phyloP scores from a whole-genome alignment of 2,113 vertebrate species.

The Aix galericulata region DNA sequence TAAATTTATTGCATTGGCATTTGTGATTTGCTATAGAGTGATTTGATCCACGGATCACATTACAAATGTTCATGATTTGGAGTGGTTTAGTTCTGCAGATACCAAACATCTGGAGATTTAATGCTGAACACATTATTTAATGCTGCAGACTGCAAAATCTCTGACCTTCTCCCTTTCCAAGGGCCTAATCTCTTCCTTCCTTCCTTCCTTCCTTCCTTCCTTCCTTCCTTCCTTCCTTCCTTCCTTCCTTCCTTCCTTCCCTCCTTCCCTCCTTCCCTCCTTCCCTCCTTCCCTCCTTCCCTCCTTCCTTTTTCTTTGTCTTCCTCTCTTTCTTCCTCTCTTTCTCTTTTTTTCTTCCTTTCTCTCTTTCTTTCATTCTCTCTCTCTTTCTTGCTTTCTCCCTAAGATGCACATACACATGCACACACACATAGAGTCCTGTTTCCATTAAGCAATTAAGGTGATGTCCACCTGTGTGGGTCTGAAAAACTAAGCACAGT shows the following conservation, averaged over 20 bases:
- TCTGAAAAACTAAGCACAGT: conserved; percentile 5
- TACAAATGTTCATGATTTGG: conserved; percentile 34
- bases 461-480: neutral
- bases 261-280: neutral
- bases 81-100: conserved; percentile 25
- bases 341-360: neutral
- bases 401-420: fast-evolving
- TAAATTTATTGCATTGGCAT: neutral
- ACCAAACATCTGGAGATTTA: conserved; percentile 41
- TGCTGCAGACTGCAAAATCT: conserved; percentile 11
- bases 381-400: neutral
- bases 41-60: conserved; percentile 32
- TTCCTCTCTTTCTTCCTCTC: too few species aligned
- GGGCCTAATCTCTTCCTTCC: neutral
- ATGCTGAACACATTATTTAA: conserved; percentile 32
- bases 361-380: neutral
- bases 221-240: neutral
- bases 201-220: neutral
- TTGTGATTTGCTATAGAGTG: conserved; percentile 25
- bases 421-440: neutral
- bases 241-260: neutral
- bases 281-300: neutral
- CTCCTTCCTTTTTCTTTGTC: neutral
- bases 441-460: neutral
- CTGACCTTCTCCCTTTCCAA: neutral